phyloP scores from a whole-genome alignment of 2,113 vertebrate genomes.

The Dromas ardeola region DNA sequence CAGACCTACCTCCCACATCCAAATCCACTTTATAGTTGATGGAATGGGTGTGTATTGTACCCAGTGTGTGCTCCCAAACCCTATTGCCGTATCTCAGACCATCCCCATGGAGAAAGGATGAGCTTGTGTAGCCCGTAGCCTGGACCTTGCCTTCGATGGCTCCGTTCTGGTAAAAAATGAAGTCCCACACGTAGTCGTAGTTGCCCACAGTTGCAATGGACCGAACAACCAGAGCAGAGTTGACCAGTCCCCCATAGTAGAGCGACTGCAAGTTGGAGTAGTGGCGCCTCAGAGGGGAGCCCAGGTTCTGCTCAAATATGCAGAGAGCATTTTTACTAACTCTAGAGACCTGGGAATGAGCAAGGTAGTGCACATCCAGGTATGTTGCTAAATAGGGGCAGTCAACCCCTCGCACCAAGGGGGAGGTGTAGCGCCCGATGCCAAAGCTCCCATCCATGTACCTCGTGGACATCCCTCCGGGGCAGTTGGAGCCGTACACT shows the following conservation, averaged over 20 bases:
- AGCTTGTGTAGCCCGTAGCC: conserved; percentile 85
- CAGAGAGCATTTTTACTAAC: conserved; percentile 74
- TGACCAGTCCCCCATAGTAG: conserved; percentile 83
- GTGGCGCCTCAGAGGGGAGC: conserved; percentile 85
- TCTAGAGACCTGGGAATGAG: conserved; percentile 28
- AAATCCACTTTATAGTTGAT: conserved; percentile 88
- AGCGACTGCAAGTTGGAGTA: conserved; percentile 78
- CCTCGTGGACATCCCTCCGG: conserved; percentile 81
- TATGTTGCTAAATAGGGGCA: conserved; percentile 83
- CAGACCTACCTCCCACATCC: conserved; percentile 83
- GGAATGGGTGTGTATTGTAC: conserved; percentile 86
- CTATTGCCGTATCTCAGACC: conserved; percentile 79
- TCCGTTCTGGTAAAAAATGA: conserved; percentile 88
- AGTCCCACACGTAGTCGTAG: conserved; percentile 89
- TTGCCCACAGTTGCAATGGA: conserved; percentile 84
- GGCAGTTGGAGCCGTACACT: conserved; percentile 69
- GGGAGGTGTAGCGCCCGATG: conserved; percentile 81
- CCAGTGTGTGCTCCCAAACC: conserved; percentile 82
- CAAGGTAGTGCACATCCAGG: conserved; percentile 77
- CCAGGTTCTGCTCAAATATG: conserved; percentile 85
- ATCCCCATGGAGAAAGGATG: conserved; percentile 70
- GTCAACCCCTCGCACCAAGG: conserved; percentile 84
- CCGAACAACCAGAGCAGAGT: conserved; percentile 83
- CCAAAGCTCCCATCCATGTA: conserved; percentile 88
- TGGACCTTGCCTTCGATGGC: conserved; percentile 85